Percentiles rank a stretch among this genome's conserved stretches.
These are phyloP conservation scores for Streblospio benedicti DNA, from an alignment of 1,140 invertebrate species.

Conservation along the genomic window DNA sequence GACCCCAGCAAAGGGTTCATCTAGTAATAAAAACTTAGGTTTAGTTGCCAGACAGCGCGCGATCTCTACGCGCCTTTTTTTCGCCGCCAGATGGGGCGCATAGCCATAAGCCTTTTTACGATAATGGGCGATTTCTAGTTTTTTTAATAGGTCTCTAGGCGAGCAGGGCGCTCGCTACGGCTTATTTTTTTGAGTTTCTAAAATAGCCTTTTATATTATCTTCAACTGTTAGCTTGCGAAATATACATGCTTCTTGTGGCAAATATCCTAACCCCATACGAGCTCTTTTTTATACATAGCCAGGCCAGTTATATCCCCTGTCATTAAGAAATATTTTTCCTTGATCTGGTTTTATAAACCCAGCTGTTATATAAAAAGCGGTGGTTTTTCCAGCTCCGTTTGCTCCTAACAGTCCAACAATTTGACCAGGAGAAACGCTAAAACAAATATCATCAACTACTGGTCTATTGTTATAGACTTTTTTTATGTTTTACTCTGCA, in stretches of 20 bases:
- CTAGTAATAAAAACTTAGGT: constrained; percentile 31
- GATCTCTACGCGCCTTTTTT: constrained; percentile 32
- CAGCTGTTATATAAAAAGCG: neutral
- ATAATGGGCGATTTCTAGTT: constrained; percentile 19
- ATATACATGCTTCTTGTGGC: constrained; percentile 27
- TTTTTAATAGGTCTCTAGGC: constrained; percentile 17
- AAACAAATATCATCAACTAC: constrained; percentile 6
- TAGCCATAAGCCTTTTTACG: constrained; percentile 7
- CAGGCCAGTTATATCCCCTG: constrained; percentile 14
- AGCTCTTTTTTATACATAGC: constrained; percentile 25
- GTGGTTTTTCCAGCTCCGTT: constrained; percentile 14
- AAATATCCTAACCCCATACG: constrained; percentile 22
- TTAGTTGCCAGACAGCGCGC: constrained; percentile 30
- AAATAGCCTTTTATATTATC: constrained; percentile 23
- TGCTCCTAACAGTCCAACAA: constrained; percentile 6
- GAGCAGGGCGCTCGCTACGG: neutral
- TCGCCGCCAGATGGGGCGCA: constrained; percentile 31
- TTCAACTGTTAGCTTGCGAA: constrained; percentile 24
- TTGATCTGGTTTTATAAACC: neutral
- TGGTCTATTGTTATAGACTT: neutral
- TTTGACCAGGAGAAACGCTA: neutral
- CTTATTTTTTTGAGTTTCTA: constrained; percentile 22
- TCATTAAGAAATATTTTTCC: constrained; percentile 13
- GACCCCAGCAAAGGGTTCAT: constrained; percentile 35
- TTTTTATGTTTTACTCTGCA: no score